Evolutionary conservation across 2,888 invertebrate genomes (phyloP).

Genomic region (Tetrapedia diversipes): DNA sequence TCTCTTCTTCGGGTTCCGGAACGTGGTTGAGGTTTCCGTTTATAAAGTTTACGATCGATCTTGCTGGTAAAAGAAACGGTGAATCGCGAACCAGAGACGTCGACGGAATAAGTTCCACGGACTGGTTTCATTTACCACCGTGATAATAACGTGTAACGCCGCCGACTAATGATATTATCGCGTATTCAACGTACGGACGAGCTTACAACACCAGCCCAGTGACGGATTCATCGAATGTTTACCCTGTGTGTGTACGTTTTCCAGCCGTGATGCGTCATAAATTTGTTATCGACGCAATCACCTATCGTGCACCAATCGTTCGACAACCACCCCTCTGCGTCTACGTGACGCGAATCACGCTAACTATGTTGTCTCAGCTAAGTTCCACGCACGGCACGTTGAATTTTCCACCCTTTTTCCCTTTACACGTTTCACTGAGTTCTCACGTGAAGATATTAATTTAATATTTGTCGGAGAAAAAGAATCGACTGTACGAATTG

Average conservation of each 20-base stretch:
- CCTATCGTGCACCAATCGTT: background rate
- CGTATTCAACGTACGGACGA: slow-evolving; percentile 39
- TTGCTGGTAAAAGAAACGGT: slow-evolving; percentile 37
- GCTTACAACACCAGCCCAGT: slow-evolving; percentile 19
- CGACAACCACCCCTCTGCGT: background rate
- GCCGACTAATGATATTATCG: slow-evolving; percentile 55
- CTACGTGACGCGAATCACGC: slow-evolving; percentile 6
- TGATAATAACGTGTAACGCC: slow-evolving; percentile 35
- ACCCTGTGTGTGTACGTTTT: slow-evolving; percentile 10
- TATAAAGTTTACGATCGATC: slow-evolving; percentile 45
- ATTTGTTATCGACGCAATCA: slow-evolving; percentile 37
- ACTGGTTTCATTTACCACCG: slow-evolving; percentile 24
- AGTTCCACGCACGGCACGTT: background rate
- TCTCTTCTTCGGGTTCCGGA: background rate
- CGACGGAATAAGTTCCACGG: slow-evolving; percentile 24
- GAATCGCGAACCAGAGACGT: slow-evolving; percentile 16
- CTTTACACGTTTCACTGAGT: too few species aligned
- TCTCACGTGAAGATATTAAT: too few species aligned
- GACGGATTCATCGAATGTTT: slow-evolving; percentile 42
- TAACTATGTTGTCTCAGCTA: background rate
- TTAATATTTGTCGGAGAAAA: too few species aligned
- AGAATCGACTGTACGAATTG: too few species aligned
- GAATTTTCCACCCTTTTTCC: background rate
- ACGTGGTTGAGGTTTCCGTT: background rate
- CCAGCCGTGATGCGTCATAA: slow-evolving; percentile 37